Evolutionary conservation across 2,888 invertebrate genomes (phyloP).

Genomic region (Autographa pulchrina): DNA sequence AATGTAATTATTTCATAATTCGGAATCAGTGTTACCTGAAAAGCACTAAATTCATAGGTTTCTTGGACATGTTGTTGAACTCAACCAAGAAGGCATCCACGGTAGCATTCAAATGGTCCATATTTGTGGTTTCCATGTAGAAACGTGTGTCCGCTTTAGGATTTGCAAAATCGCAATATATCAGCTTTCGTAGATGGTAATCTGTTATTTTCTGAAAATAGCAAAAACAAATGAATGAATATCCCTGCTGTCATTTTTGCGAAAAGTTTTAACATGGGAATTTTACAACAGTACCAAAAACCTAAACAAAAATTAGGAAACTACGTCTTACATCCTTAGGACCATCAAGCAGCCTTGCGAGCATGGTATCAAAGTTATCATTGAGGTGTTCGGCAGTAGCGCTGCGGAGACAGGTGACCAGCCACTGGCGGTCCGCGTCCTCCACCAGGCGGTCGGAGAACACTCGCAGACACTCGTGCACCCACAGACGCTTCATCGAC

Average conservation of each 20-base stretch:
- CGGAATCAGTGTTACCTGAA: slow-evolving; percentile 90
- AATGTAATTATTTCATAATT: no score
- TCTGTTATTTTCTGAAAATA: slow-evolving; percentile 91
- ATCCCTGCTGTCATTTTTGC: neutral
- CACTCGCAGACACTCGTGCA: slow-evolving; percentile 97
- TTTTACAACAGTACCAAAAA: neutral
- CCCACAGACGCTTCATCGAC: slow-evolving; percentile 97
- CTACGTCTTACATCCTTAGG: slow-evolving; percentile 62
- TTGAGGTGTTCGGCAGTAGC: slow-evolving; percentile 90
- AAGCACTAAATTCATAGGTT: slow-evolving; percentile 98
- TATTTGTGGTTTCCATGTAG: slow-evolving; percentile 96
- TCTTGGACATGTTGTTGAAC: slow-evolving; percentile 98
- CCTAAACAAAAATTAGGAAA: neutral
- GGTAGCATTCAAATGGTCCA: slow-evolving; percentile 94
- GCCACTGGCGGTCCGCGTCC: slow-evolving; percentile 94
- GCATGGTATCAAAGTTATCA: slow-evolving; percentile 92
- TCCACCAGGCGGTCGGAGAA: slow-evolving; percentile 98
- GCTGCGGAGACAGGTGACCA: slow-evolving; percentile 92
- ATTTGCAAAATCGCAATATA: slow-evolving; percentile 98
- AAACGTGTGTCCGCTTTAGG: slow-evolving; percentile 96
- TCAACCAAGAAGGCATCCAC: slow-evolving; percentile 97
- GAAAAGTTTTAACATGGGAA: neutral
- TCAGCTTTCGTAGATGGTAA: slow-evolving; percentile 94
- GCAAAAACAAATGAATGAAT: slow-evolving; percentile 48
- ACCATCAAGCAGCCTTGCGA: slow-evolving; percentile 89